Conservation (phyloP, 1,140 invertebrate species). For the Drosophila yakuba region DNA sequence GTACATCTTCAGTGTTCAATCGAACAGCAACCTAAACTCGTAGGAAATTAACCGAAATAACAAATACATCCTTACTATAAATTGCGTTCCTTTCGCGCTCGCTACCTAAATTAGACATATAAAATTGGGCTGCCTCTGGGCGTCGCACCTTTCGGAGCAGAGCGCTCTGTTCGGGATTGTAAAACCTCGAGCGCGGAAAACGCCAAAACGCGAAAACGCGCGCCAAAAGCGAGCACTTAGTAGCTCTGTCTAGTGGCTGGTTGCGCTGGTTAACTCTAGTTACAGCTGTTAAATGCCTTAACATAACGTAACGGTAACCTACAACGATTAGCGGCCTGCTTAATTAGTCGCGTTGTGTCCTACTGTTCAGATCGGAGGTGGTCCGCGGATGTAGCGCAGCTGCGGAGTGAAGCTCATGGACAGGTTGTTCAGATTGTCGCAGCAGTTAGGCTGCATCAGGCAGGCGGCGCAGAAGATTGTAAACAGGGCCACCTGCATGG, state of each 20-base stretch:
- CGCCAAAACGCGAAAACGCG: slow-evolving; percentile 5
- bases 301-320: slow-evolving; percentile 54
- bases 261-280: slow-evolving; percentile 38
- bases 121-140: slow-evolving; percentile 25
- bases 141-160: slow-evolving; percentile 15
- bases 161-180: slow-evolving; percentile 30
- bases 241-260: slow-evolving; percentile 20
- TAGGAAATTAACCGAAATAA: slow-evolving; percentile 54
- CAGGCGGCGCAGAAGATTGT: slow-evolving; percentile 92
- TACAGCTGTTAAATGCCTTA: slow-evolving; percentile 46
- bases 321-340: slow-evolving; percentile 29
- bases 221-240: slow-evolving; percentile 20
- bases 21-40: slow-evolving; percentile 44
- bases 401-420: slow-evolving; percentile 93
- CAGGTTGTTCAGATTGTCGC: slow-evolving; percentile 93
- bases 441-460: slow-evolving; percentile 92
- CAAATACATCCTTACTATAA: slow-evolving; percentile 64
- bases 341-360: slow-evolving; percentile 17
- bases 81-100: slow-evolving; percentile 31
- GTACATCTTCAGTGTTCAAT: slow-evolving; percentile 24
- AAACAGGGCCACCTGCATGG: slow-evolving; percentile 93
- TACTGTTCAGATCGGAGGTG: slow-evolving; percentile 90
- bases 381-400: slow-evolving; percentile 92
- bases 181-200: slow-evolving; percentile 40
- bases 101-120: slow-evolving; percentile 35